Percentiles rank a stretch among this genome's conserved stretches.
phyloP scores from a whole-genome alignment of 1,140 invertebrate species.

The Caerostris extrusa region DNA sequence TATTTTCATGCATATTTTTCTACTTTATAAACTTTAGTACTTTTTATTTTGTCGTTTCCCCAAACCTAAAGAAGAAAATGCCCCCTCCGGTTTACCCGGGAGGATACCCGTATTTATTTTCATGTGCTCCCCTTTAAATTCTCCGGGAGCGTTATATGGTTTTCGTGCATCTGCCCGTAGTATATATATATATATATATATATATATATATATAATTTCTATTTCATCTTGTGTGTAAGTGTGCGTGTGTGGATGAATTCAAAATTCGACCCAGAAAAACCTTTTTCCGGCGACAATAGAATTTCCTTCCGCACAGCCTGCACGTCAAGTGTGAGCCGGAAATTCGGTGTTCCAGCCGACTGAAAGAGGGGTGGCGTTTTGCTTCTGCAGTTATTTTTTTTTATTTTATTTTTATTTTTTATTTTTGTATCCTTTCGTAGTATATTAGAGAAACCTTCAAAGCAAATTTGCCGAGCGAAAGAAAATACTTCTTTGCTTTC shows the following conservation, averaged over 20 bases:
- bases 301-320: constrained; percentile 59
- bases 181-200: too few relatives aligned
- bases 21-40: neutral
- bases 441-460: constrained; percentile 25
- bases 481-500: constrained; percentile 25
- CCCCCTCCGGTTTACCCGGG: neutral
- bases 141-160: neutral
- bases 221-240: neutral
- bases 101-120: constrained; percentile 10
- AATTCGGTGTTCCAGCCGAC: constrained; percentile 58
- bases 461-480: constrained; percentile 40
- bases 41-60: neutral
- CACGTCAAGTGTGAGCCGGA: constrained; percentile 64
- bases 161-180: neutral
- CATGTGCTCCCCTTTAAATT: constrained; percentile 1
- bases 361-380: constrained; percentile 38
- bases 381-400: constrained; percentile 26
- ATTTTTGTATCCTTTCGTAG: neutral
- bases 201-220: neutral
- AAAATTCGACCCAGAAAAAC: constrained; percentile 50
- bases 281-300: constrained; percentile 74
- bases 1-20: neutral
- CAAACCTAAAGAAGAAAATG: neutral
- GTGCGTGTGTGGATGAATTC: constrained; percentile 42
- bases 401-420: neutral